Evolutionary conservation across 2,888 invertebrate species (phyloP).

Genomic region (Incurvaria masculella): DNA sequence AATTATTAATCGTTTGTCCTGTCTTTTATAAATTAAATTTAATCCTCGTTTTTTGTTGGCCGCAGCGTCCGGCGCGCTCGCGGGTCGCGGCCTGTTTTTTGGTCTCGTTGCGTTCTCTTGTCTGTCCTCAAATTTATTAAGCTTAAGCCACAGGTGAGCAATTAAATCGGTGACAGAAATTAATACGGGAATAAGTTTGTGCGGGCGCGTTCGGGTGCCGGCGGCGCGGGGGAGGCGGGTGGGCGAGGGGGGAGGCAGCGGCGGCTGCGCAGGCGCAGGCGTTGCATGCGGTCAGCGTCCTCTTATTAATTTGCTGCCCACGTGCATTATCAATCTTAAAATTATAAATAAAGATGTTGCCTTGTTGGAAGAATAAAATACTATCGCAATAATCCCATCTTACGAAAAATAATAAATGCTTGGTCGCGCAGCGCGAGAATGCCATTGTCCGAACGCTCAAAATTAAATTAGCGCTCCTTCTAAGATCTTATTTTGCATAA

Average conservation of each 20-base stretch:
- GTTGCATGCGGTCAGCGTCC: constrained; percentile 25
- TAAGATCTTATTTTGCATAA: too few relatives aligned
- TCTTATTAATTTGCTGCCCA: constrained; percentile 36
- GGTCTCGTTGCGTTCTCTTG: constrained; percentile 42
- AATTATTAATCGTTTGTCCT: constrained; percentile 59
- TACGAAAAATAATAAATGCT: too few relatives aligned
- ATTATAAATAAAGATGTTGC: constrained; percentile 31
- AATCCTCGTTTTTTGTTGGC: constrained; percentile 42
- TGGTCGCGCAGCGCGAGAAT: too few relatives aligned
- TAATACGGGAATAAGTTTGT: constrained; percentile 37
- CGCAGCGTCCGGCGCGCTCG: background rate
- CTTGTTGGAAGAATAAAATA: too few relatives aligned
- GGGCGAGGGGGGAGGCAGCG: too few relatives aligned
- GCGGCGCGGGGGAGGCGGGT: constrained; percentile 23
- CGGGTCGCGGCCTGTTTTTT: constrained; percentile 36
- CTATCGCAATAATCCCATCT: too few relatives aligned
- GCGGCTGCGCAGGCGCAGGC: constrained; percentile 23
- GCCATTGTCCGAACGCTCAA: too few relatives aligned
- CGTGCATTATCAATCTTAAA: constrained; percentile 37
- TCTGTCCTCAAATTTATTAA: constrained; percentile 53
- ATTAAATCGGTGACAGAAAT: constrained; percentile 54
- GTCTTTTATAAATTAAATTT: constrained; percentile 58
- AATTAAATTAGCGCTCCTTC: too few relatives aligned
- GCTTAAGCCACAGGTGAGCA: constrained; percentile 51
- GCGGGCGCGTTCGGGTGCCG: constrained; percentile 16